Evolutionary conservation across 2,888 invertebrate genomes (phyloP), one percentile per base, ranked within the genome.

Genomic region (Microctonus hyperodae): DNA sequence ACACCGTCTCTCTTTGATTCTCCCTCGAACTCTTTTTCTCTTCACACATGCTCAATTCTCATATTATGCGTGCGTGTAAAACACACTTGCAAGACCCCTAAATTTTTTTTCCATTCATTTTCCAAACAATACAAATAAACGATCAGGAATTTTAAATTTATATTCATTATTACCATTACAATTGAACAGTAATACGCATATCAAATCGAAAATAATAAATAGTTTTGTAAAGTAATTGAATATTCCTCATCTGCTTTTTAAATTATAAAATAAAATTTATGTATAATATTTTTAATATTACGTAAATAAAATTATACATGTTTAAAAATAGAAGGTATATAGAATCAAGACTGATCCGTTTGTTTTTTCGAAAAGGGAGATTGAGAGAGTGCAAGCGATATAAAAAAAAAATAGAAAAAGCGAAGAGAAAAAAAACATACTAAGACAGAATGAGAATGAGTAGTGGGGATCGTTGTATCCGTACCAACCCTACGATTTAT

Each of bases 101-200:
- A 35, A 10, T 25, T 22, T 57, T 37, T 40, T 44, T 37, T 62
- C 33, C 51, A 13, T 13, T 20, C 25, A 13, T 31, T 48, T 16
- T 56, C 28, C 53, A 61, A 64, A 64, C 61, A 64, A 68, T 64
- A 48, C 44, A 51, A n/a, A n/a, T n/a, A n/a, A 55, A 55, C 56
- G 57, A 60, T 64, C 64, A 68, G 60, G 57, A 61, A 58, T 62
- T 50, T 62, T 33, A 57, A 61, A 56, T 22, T n/a, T n/a, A 51
- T 65, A 40, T 60, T 44, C 64, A 31, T 55, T 11, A 53, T 69
- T 67, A 63, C 67, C 63, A 67, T 63, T 40, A 64, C 63, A 67
- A 64, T 67, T 33, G 55, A 62, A 51, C 13, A 23, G 25, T n/a
- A n/a, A n/a, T n/a, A n/a, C n/a, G n/a, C 13, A 23, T 51, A 33